Evolutionary conservation across 2,113 vertebrate genomes (phyloP).

Genomic region (Xenopus tropicalis): DNA sequence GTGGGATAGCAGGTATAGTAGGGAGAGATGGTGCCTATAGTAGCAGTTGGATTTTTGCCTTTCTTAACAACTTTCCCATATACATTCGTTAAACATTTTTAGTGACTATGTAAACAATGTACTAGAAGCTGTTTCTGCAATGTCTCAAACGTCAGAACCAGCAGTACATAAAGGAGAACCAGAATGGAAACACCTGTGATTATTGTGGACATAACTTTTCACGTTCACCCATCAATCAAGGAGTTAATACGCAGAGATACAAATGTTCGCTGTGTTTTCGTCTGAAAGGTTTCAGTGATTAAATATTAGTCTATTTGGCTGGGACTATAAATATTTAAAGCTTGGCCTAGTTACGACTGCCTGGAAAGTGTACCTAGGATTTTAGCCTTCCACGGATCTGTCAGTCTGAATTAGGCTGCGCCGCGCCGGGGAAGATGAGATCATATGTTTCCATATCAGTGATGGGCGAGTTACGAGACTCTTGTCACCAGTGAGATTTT

Average conservation of each 20-base stretch:
- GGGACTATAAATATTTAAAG: constrained; percentile 54
- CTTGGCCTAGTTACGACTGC: constrained; percentile 49
- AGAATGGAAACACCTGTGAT: no score
- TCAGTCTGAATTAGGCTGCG: constrained; percentile 45
- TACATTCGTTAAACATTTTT: no score
- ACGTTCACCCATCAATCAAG: neutral
- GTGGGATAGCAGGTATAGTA: no score
- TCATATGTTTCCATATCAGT: constrained; percentile 53
- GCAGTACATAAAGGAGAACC: no score
- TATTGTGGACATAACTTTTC: no score
- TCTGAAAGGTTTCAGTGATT: no score
- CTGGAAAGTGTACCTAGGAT: constrained; percentile 31
- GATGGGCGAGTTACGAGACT: constrained; percentile 48
- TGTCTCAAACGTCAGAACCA: no score
- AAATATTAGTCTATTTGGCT: constrained; percentile 53
- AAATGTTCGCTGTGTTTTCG: constrained; percentile 36
- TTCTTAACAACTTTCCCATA: no score
- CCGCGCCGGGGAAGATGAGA: constrained; percentile 48
- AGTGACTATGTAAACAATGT: no score
- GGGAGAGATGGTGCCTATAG: no score
- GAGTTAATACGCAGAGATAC: neutral
- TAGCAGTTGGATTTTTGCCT: no score
- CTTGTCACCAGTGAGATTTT: constrained; percentile 47
- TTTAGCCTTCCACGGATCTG: constrained; percentile 48
- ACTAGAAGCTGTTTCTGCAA: no score